Conservation (phyloP, 2,888 invertebrate species). For the Herminia tarsipennalis region DNA sequence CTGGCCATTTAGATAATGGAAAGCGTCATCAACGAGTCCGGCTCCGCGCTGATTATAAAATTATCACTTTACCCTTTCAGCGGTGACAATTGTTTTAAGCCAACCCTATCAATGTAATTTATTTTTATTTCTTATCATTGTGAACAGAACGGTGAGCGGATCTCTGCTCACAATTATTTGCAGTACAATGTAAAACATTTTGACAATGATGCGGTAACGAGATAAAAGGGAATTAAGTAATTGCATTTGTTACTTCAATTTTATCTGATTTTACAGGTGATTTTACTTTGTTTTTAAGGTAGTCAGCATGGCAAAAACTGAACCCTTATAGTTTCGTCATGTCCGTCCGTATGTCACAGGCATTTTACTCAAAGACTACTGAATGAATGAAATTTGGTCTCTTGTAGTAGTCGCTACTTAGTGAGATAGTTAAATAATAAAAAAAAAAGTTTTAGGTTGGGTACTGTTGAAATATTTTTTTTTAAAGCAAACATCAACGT, state of each 20-base stretch:
- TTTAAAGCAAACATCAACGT: too few relatives aligned
- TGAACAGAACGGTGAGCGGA: slow-evolving; percentile 8
- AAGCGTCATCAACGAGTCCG: slow-evolving; percentile 53
- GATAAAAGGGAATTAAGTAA: slow-evolving; percentile 11
- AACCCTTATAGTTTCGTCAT: too few relatives aligned
- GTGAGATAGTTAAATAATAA: too few relatives aligned
- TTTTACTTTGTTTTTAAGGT: background rate
- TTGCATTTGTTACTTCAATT: slow-evolving; percentile 13
- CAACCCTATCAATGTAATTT: slow-evolving; percentile 44
- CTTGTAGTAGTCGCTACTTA: too few relatives aligned
- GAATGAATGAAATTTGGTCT: too few relatives aligned
- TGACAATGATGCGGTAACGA: slow-evolving; percentile 17
- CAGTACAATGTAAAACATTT: slow-evolving; percentile 12
- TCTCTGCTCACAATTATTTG: slow-evolving; percentile 16
- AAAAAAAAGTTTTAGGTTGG: too few relatives aligned
- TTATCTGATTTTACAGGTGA: background rate
- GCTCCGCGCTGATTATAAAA: slow-evolving; percentile 53
- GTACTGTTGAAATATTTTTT: too few relatives aligned
- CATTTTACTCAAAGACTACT: too few relatives aligned
- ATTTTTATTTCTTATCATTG: slow-evolving; percentile 37
- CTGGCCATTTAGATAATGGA: slow-evolving; percentile 70
- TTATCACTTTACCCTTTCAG: slow-evolving; percentile 56
- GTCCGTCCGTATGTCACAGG: too few relatives aligned
- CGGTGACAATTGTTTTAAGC: slow-evolving; percentile 49
- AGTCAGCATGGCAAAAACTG: too few relatives aligned